Percentiles rank a stretch among this genome's conserved stretches.
These are phyloP conservation scores for Liolophura sinensis DNA, from an alignment of 1,140 invertebrate genomes.

Conservation along the genomic window DNA sequence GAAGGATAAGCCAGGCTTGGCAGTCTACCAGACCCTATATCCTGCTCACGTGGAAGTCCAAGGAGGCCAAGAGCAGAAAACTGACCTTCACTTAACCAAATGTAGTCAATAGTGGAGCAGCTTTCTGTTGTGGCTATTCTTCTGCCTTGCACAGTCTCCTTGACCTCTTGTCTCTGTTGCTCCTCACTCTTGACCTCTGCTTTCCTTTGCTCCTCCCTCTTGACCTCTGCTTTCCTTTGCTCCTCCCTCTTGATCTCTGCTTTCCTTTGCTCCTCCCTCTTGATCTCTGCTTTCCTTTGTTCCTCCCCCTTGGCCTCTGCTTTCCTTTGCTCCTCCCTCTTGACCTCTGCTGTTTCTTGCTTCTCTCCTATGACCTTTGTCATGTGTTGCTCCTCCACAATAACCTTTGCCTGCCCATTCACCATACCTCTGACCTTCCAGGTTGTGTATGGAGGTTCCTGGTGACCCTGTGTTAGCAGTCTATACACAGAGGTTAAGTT, in stretches of 20 bases:
- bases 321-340: too few relatives aligned
- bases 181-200: too few relatives aligned
- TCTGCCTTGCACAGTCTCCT: not conserved
- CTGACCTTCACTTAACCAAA: constrained; percentile 69
- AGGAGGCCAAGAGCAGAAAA: constrained; percentile 68
- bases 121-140: constrained; percentile 63
- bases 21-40: constrained; percentile 70
- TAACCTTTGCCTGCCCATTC: not conserved
- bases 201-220: too few relatives aligned
- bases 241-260: too few relatives aligned
- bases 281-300: too few relatives aligned
- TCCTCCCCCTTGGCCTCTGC: too few relatives aligned
- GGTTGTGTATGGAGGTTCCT: constrained; percentile 74
- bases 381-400: too few relatives aligned
- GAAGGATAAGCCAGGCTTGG: constrained; percentile 75
- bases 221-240: too few relatives aligned
- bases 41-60: constrained; percentile 68
- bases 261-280: too few relatives aligned
- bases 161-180: too few relatives aligned
- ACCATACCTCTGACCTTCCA: constrained; percentile 71
- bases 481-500: constrained; percentile 56
- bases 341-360: too few relatives aligned
- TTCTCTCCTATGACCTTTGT: too few relatives aligned
- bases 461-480: constrained; percentile 20
- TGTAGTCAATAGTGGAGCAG: constrained; percentile 79